phyloP scores from a whole-genome alignment of 2,888 invertebrate species.

The Rhopalosiphum nymphaeae region DNA sequence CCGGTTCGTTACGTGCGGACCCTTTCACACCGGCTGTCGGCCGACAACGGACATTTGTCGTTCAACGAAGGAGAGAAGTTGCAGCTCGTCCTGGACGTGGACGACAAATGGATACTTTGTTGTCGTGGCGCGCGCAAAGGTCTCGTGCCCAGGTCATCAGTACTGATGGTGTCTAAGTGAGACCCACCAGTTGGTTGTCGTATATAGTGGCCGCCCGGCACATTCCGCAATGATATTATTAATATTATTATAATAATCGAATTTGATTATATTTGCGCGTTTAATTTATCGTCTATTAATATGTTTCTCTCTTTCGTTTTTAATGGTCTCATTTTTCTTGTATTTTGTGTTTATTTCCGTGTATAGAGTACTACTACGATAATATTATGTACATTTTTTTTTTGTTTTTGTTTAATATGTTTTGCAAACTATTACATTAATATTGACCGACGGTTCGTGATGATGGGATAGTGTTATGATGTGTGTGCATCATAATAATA shows the following conservation, averaged over 20 bases:
- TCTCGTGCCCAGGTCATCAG: conserved; percentile 80
- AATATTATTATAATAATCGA: not conserved
- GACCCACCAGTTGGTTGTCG: not conserved
- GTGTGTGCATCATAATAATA: not conserved
- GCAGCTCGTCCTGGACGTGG: conserved; percentile 81
- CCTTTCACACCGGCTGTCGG: conserved; percentile 80
- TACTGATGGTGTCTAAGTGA: conserved; percentile 69
- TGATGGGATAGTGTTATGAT: conserved; percentile 3
- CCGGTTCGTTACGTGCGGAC: conserved; percentile 77
- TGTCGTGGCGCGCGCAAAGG: conserved; percentile 83
- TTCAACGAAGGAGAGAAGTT: conserved; percentile 83
- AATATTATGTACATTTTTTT: conserved; percentile 34
- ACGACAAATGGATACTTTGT: conserved; percentile 82
- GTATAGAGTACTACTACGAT: conserved; percentile 1
- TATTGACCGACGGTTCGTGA: not conserved
- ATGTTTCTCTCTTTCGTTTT: conserved; percentile 32
- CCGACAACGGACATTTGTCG: conserved; percentile 82
- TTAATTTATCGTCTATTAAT: conserved; percentile 28
- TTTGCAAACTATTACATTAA: conserved; percentile 43
- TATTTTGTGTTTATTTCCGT: conserved; percentile 61
- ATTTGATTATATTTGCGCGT: not conserved
- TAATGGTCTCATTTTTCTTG: conserved; percentile 63
- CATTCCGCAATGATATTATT: conserved; percentile 54
- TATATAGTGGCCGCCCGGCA: conserved; percentile 7
- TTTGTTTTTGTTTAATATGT: not conserved